Conservation (phyloP, 2,888 invertebrate genomes). For the Actias luna region DNA sequence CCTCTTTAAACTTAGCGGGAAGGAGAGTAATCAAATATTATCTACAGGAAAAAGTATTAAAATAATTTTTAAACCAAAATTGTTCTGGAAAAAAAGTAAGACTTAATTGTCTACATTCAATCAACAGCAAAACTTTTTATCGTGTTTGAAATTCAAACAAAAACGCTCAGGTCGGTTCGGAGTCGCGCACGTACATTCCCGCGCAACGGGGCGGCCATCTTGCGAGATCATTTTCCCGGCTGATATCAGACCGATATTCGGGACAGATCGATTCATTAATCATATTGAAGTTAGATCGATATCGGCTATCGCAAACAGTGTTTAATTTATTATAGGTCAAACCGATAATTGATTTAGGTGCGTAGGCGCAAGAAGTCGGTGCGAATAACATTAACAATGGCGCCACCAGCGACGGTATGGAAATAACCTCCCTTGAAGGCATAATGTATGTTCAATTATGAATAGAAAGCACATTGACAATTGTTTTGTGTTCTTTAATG, state of each 20-base stretch:
- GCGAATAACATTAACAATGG: slow-evolving; percentile 69
- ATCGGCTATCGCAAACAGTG: slow-evolving; percentile 71
- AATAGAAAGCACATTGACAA: slow-evolving; percentile 45
- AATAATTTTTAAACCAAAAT: not conserved
- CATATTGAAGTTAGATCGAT: slow-evolving; percentile 69
- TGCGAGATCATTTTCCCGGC: slow-evolving; percentile 59
- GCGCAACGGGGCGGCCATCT: slow-evolving; percentile 74
- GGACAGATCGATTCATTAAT: slow-evolving; percentile 72
- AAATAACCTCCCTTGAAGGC: slow-evolving; percentile 43
- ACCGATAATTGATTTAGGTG: slow-evolving; percentile 71
- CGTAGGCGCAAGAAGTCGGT: slow-evolving; percentile 67
- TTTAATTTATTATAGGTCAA: slow-evolving; percentile 71
- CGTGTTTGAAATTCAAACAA: slow-evolving; percentile 35
- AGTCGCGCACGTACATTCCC: slow-evolving; percentile 38
- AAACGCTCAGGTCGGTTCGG: slow-evolving; percentile 16
- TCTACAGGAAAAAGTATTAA: not conserved
- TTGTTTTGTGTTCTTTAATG: slow-evolving; percentile 21
- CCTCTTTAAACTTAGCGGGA: not conserved
- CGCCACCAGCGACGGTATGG: slow-evolving; percentile 66
- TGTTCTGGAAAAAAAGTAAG: not conserved
- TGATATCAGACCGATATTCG: slow-evolving; percentile 59
- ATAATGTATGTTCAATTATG: slow-evolving; percentile 45
- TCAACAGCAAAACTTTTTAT: slow-evolving; percentile 21
- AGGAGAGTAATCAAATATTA: not conserved
- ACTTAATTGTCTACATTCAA: slow-evolving; percentile 8